Base-by-base conservation (phyloP, 2,113 vertebrate species). In the Narcine bancroftii region DNA sequence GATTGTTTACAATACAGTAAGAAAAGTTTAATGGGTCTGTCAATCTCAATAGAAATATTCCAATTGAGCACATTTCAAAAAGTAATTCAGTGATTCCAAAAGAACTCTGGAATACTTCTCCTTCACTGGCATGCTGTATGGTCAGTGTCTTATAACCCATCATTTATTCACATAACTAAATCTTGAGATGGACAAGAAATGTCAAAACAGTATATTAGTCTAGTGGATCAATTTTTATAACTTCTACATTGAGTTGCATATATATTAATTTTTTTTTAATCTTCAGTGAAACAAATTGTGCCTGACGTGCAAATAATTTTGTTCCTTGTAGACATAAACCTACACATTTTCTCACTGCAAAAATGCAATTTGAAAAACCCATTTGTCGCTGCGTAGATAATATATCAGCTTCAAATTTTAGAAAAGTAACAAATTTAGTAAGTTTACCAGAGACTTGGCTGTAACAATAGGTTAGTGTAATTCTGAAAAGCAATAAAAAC, bases 321-420 rank as follows among this genome's bases (percentile, higher is more conserved):
- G 63, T 17, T 91, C 89, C 63, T 91, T 47, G 24, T 91, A 69
- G 89, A 91, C 39, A 42, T 66, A 91, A 91, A 17, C 60, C 89
- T 47, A 69, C 89, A 91, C 89, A 47, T 91, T 91, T 42, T 33
- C 21, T 69, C 63, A 69, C 39, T 69, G 45, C 63, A 45, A 69
- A 47, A 69, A 47, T 91, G 60, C 42, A 91, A 91, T 91, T 91
- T 91, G 89, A 69, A 69, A 91, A 91, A 91, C 89, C 42, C 89
- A 91, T 91, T 91, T 71, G 42, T 66, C 29, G 89, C 36, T 60
- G n/a, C 17, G 9, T 36, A 56, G 81, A 60, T 87, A 87, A 87
- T 91, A 91, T 69, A 66, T 91, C 65, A 69, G 89, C 89, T 69
- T 47, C 89, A 91, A 26, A 91, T 47, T 66, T 69, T 45, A 91